Evolutionary conservation across 1,140 invertebrate genomes (phyloP), one percentile per base, ranked within the genome.

Genomic region (Carcinoscorpius rotundicauda): DNA sequence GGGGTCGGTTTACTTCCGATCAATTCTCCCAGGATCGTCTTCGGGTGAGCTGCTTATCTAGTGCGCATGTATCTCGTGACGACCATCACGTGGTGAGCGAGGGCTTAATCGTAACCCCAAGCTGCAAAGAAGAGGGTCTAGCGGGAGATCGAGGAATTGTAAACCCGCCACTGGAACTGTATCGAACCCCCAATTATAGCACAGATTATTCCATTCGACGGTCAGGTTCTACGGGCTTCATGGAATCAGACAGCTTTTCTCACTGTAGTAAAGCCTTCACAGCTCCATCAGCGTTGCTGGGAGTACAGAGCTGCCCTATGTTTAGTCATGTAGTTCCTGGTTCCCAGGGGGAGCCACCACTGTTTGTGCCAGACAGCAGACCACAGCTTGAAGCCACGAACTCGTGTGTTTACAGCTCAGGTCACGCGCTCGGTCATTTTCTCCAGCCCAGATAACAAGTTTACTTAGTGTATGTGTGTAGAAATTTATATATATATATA

Each of bases 251-350:
- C 29, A 29, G 29, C 29, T 29, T 29, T 29, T 10, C 56, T 9
- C 6, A 11, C 56, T 60, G 4, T 48, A 64, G 62, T 57, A 68
- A 68, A 55, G 49, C 66, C 5, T 10, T 51, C 49, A 58, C 49
- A 3, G 51, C 65, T 0, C 29, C 56, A 4, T 49, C 60, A 3
- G 57, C 29, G 6, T 11, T 29, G 9, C 11, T 68, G 49, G 60
- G 63, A 8, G 64, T 68, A 61, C 66, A 68, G 60, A 68, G 66
- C 11, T 68, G 66, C 49, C 63, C 66, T 1, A 64, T 68, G 8
- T 68, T 68, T 6, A 64, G 66, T 4, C 66, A 68, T 50, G 61
- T 68, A 57, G 66, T 64, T 0, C 66, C 66, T 3, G 65, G 62
- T 5, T 66, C 65, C 9, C 56, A 62, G 9, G 58, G 55, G 4